A percentile compares a stretch with the other conserved stretches of the same genome.
Evolutionary conservation across 2,113 vertebrate species (phyloP).

Genomic region (Ammodytes marinus): DNA sequence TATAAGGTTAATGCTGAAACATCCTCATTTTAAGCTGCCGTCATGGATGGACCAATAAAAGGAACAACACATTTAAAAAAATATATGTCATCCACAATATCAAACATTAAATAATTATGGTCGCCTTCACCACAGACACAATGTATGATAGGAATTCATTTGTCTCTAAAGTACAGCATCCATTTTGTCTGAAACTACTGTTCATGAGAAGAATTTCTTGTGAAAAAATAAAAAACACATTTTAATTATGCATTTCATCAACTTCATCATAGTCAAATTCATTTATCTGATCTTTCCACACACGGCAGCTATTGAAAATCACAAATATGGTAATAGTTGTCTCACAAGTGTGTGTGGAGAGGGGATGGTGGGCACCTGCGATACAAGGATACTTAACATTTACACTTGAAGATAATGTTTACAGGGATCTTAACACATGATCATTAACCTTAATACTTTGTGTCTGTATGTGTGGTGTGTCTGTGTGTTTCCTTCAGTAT

Average conservation of each 20-base stretch:
- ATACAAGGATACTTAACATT: conserved; percentile 26
- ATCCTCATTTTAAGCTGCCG: background rate
- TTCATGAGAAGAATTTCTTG: background rate
- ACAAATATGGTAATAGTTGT: conserved; percentile 73
- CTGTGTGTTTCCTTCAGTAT: conserved; percentile 41
- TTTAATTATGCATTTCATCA: conserved; percentile 47
- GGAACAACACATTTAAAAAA: background rate
- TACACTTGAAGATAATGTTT: conserved; percentile 34
- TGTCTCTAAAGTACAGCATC: background rate
- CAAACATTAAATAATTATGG: background rate
- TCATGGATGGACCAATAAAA: background rate
- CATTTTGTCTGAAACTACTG: background rate
- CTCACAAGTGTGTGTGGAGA: conserved; percentile 34
- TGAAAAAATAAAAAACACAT: conserved; percentile 19
- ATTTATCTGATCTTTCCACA: conserved; percentile 55
- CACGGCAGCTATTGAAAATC: conserved; percentile 55
- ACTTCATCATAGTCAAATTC: conserved; percentile 50
- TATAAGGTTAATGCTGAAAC: background rate
- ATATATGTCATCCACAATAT: background rate
- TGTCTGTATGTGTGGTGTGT: too few relatives aligned
- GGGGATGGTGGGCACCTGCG: conserved; percentile 12
- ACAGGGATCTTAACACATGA: background rate
- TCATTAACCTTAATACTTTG: too few relatives aligned
- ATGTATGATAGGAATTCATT: background rate
- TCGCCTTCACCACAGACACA: background rate